Percentiles rank a stretch among this genome's conserved stretches.
phyloP scores from a whole-genome alignment of 2,113 vertebrate genomes.

The Lates calcarifer region DNA sequence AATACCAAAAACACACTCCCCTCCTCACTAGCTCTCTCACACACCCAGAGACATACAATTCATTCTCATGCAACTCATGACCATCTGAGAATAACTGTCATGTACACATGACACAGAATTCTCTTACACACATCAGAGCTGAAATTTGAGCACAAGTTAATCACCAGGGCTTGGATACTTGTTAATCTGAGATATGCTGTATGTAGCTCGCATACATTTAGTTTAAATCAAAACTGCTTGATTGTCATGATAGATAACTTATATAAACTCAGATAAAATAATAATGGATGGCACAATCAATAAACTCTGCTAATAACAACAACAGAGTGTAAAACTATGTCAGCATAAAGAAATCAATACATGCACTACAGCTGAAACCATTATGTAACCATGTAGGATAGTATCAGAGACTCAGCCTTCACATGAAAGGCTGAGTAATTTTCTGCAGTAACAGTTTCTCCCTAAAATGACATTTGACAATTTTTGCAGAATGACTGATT shows the following conservation, averaged over 20 bases:
- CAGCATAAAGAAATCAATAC: conserved; percentile 45
- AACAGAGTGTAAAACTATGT: conserved; percentile 24
- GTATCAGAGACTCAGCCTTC: background rate
- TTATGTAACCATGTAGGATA: conserved; percentile 4
- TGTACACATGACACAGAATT: too few species aligned
- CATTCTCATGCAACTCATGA: background rate
- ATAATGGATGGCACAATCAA: background rate
- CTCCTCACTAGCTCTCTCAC: too few species aligned
- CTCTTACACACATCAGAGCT: too few species aligned
- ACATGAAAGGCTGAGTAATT: too few species aligned
- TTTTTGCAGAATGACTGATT: too few species aligned
- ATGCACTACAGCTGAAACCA: conserved; percentile 16
- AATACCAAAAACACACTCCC: background rate
- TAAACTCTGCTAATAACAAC: conserved; percentile 20
- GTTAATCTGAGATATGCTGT: background rate
- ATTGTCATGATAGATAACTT: background rate
- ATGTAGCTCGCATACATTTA: background rate
- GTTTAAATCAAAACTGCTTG: background rate
- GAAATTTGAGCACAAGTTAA: background rate
- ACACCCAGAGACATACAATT: too few species aligned
- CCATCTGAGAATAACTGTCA: background rate
- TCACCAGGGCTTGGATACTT: background rate
- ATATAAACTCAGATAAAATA: background rate
- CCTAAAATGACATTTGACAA: too few species aligned
- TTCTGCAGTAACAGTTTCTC: too few species aligned